Evolutionary conservation across 2,888 invertebrate species (phyloP), one percentile per base, ranked within the genome.

Genomic region (Imbricaverruca yamaguchii): DNA sequence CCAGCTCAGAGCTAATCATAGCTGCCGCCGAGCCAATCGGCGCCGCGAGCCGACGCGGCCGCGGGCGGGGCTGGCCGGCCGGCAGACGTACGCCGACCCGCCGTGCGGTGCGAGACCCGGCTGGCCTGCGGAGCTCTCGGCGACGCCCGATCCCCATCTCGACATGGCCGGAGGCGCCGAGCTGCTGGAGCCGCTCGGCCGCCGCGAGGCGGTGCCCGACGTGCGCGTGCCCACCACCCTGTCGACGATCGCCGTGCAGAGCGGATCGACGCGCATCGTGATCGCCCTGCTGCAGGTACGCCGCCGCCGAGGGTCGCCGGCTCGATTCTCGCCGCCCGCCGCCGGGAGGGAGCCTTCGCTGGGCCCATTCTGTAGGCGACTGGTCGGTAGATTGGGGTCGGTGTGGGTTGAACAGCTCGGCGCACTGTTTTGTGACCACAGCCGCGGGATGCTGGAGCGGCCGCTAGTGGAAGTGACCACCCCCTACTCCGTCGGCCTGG

Each of bases 181-280:
- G 74, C 74, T 21, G 74, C 39, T 13, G 39, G 55, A 53, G 74
- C 39, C 69, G 39, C 74, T 74, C 53, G 74, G 74, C 18, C 53
- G 74, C 53, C 53, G 74, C 21, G 53, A 53, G 18, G 74, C 15
- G 74, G 1, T 55, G 21, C 9, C 55, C 8, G 53, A 9, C 53
- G 10, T 2, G 10, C 74, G 74, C 18, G 9, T 55, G 74, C 74
- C 93, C 81, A 95, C 95, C 82, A 95, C 95, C 85, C 93, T 96
- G 86, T 94, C 94, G 87, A 95, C 96, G 82, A 94, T 96, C 85
- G 95, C 95, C 80, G 93, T 96, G 83, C 94, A 94, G 87, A 94
- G 94, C 86, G 95, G 94, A 84, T 91, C 91, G 85, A 93, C 95
- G 79, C 91, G 93, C 87, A 92, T 96, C 86, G 94, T 96, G 86